A percentile compares a stretch with the other conserved stretches of the same genome.
Conservation (phyloP, 2,888 invertebrate genomes). For the Drosophila prolongata region DNA sequence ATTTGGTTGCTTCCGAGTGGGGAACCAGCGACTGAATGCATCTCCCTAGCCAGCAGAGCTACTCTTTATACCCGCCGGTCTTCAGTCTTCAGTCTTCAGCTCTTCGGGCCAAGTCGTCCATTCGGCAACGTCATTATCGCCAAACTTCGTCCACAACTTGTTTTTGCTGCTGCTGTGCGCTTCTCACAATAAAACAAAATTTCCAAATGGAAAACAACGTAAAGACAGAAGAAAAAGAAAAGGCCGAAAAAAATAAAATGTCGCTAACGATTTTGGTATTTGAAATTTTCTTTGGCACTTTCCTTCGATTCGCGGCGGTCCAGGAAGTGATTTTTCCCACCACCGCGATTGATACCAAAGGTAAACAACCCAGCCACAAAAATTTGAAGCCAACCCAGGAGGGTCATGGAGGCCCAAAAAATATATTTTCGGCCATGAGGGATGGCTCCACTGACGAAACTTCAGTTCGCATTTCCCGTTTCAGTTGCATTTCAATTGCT, state of each 20-base stretch:
- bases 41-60: conserved; percentile 81
- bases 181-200: conserved; percentile 72
- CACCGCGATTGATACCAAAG: conserved; percentile 50
- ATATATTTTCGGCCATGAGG: conserved; percentile 19
- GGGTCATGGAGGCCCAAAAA: conserved; percentile 20
- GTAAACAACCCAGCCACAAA: conserved; percentile 25
- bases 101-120: conserved; percentile 35
- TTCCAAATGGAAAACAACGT: conserved; percentile 27
- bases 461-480: conserved; percentile 34
- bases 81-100: conserved; percentile 17
- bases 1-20: conserved; percentile 85
- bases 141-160: conserved; percentile 71
- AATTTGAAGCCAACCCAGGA: conserved; percentile 16
- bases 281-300: conserved; percentile 69
- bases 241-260: conserved; percentile 63
- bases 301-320: conserved; percentile 62
- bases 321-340: conserved; percentile 67
- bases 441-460: conserved; percentile 37
- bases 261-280: conserved; percentile 73
- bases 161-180: conserved; percentile 42
- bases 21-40: conserved; percentile 85
- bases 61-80: conserved; percentile 83
- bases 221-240: conserved; percentile 31
- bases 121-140: conserved; percentile 63
- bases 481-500: conserved; percentile 39